A percentile compares a stretch with the other conserved stretches of the same genome.
Conservation (phyloP, 2,797 vertebrate genomes). For the Bovichtus diacanthus region DNA sequence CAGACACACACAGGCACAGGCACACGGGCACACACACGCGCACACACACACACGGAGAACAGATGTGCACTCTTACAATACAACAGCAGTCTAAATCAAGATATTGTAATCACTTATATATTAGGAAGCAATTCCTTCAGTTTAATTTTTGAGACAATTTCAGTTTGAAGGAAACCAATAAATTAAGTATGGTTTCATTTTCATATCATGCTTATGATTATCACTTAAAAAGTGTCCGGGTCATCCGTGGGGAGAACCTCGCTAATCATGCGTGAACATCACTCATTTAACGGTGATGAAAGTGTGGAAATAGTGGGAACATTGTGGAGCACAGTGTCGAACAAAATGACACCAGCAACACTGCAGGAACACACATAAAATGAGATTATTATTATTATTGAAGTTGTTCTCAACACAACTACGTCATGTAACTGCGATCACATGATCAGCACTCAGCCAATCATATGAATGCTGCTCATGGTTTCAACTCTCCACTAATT, state of each 20-base stretch:
- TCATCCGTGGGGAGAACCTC: not conserved
- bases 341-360: not conserved
- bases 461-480: not conserved
- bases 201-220: not conserved
- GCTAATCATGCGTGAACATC: not conserved
- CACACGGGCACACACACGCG: constrained; percentile 29
- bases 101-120: too few relatives aligned
- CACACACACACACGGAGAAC: not conserved
- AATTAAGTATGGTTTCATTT: not conserved
- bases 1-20: constrained; percentile 21
- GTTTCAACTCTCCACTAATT: not conserved
- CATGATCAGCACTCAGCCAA: not conserved
- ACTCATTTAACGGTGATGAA: not conserved
- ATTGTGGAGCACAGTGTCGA: not conserved
- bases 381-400: too few relatives aligned
- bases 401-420: too few relatives aligned
- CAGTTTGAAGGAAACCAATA: too few relatives aligned
- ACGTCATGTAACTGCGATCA: not conserved
- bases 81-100: too few relatives aligned
- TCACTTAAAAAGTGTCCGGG: not conserved
- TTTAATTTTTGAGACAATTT: not conserved
- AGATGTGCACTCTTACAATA: too few relatives aligned
- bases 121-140: too few relatives aligned
- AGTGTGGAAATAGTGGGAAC: not conserved
- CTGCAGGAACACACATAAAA: too few relatives aligned